Base-by-base conservation (phyloP, 1,140 invertebrate genomes). In the Drosophila carrolli region DNA sequence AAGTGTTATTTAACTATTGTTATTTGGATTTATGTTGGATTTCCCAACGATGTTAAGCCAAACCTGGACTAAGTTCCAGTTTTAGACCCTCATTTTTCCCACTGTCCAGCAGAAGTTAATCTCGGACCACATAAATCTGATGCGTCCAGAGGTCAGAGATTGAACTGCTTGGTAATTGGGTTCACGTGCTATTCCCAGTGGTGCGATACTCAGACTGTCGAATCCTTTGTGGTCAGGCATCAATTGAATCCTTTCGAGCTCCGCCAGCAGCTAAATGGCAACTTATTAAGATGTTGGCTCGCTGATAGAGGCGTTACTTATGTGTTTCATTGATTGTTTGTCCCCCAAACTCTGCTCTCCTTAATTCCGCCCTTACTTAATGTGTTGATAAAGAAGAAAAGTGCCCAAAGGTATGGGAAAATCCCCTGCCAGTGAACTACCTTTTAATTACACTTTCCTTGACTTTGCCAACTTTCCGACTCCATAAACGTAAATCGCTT, bases 281-380 rank as follows among this genome's bases (percentile, higher is more conserved):
- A 83, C 84, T 88, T 84, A 89, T 88, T 88, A 88, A 88, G 83
- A 88, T 88, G 56, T 41, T 35, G 27, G 58, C 65, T 14, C 29
- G 43, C 61, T 63, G 81, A 85, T 85, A 84, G 61, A 35, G n/a
- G 23, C 38, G 75, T 89, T 73, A 89, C 79, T 89, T 88, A 88
- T 88, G 83, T 89, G 79, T 43, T 59, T 29, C 80, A 83, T 80
- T 88, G 84, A 89, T 83, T 83, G 84, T 85, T 85, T 85, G 70
- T 43, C 62, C 60, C 35, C 0, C 38, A 23, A 23, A 35, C 61
- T 27, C 27, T 50, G 1, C 6, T 7, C 16, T 23, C 23, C 27
- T 37, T 35, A 37, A 32, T n/a, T 19, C 41, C 8, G 37, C 48
- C 13, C 40, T 47, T 32, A 32, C 32, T 70, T 55, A 57, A 41